Conservation (phyloP, 2,113 vertebrate species). For the Oriolus oriolus region DNA sequence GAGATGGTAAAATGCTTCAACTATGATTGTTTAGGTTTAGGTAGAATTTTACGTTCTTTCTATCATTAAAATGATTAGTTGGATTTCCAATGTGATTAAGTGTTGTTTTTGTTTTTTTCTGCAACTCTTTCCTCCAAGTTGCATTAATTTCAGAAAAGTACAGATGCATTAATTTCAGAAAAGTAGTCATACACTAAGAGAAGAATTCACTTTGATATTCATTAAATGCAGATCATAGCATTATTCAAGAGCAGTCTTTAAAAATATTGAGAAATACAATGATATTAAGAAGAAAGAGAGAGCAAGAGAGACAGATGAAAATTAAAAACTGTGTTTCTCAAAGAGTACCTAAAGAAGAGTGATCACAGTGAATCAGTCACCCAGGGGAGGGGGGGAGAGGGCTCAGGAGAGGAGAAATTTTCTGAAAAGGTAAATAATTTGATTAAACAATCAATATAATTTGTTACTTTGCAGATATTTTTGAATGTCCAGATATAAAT, state of each 20-base stretch:
- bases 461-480: background rate
- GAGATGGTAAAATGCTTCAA: background rate
- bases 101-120: background rate
- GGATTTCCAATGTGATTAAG: background rate
- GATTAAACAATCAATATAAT: background rate
- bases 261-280: background rate
- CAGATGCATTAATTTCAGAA: background rate
- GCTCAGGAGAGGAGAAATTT: background rate
- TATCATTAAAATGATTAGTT: background rate
- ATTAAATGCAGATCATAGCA: background rate
- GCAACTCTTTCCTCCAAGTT: background rate
- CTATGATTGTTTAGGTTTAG: background rate
- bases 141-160: background rate
- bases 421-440: background rate
- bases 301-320: background rate
- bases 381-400: rapidly evolving
- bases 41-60: background rate
- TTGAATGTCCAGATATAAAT: background rate
- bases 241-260: background rate
- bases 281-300: background rate
- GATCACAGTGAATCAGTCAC: background rate
- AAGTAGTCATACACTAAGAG: background rate
- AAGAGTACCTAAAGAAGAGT: background rate
- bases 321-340: background rate
- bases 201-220: background rate